Base-by-base conservation (phyloP, 2,888 invertebrate genomes). In the Cerastis rubricosa region DNA sequence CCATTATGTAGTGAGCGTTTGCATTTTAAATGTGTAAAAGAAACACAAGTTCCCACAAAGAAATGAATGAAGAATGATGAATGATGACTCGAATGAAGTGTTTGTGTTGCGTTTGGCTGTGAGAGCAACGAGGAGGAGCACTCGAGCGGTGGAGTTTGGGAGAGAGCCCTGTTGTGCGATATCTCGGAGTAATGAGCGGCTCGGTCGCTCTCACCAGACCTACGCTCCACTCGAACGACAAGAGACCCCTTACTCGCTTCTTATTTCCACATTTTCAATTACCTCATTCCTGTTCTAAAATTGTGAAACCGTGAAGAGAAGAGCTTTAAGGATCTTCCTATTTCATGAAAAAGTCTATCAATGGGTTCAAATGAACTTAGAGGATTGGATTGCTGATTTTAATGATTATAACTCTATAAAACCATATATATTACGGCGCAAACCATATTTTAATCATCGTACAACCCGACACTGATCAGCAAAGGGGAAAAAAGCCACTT, bases 121-220 rank as follows among this genome's bases (percentile, higher is more conserved):
- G 35, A 78, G 74, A 59, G 68, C 49, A 45, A 35, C 63, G 43
- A 63, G 43, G 54, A 69, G 59, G 66, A 57, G 71, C 68, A 7
- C 79, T 82, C 51, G 59, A 61, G 65, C 51, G 35, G 25, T 22
- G 40, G 43, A 63, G 54, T 49, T 43, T 49, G 11, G n/a, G 49
- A 66, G 80, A 80, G 83, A 74, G 78, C n/a, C 64, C 57, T 79
- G 71, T 82, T 72, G 78, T 64, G 66, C 74, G 72, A 74, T 77
- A 83, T 84, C 87, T 68, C 66, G 84, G 72, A n/a, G 45, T 83
- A 83, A 80, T 77, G 85, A 87, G 81, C 78, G 75, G 12, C 71
- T 65, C 51, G 47, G 67, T 22, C n/a, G n/a, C 75, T 57, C 40
- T 7, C 11, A n/a, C 29, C 45, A 47, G 73, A 35, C 8, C 43